phyloP scores from a whole-genome alignment of 2,113 vertebrate species.

The Talpa occidentalis region DNA sequence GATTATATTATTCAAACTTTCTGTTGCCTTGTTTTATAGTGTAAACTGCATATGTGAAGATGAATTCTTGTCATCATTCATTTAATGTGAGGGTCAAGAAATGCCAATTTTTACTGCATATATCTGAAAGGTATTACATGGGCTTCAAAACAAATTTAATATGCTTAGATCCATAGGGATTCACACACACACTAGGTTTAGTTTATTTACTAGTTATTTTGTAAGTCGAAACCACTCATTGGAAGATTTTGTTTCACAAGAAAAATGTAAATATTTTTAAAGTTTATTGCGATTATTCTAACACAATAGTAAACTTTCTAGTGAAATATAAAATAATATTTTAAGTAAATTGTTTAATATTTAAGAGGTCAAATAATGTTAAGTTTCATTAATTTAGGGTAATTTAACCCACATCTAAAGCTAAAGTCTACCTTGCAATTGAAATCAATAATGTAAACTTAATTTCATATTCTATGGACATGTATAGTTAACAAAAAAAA shows the following conservation, averaged over 20 bases:
- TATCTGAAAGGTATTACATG: neutral
- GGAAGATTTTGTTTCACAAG: neutral
- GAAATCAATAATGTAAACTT: neutral
- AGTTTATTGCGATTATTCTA: neutral
- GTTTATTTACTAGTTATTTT: neutral
- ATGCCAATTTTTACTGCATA: neutral
- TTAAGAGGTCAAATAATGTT: neutral
- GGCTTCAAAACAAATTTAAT: neutral
- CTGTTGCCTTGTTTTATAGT: neutral
- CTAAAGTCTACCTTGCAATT: neutral
- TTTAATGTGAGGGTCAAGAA: slow-evolving; percentile 24
- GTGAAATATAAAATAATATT: slow-evolving; percentile 8
- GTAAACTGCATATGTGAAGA: neutral
- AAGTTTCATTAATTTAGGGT: neutral
- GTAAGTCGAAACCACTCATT: neutral
- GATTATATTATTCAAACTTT: neutral
- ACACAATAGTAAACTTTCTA: neutral
- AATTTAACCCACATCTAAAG: neutral
- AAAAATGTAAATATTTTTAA: neutral
- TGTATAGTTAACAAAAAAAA: neutral
- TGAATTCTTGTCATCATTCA: slow-evolving; percentile 5
- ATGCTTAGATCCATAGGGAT: neutral
- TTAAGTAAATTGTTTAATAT: neutral
- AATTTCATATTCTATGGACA: neutral
- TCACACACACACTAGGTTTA: neutral